These are phyloP conservation scores for Malacoraja senta DNA, from an alignment of 2,797 vertebrate genomes.

Conservation along the genomic window DNA sequence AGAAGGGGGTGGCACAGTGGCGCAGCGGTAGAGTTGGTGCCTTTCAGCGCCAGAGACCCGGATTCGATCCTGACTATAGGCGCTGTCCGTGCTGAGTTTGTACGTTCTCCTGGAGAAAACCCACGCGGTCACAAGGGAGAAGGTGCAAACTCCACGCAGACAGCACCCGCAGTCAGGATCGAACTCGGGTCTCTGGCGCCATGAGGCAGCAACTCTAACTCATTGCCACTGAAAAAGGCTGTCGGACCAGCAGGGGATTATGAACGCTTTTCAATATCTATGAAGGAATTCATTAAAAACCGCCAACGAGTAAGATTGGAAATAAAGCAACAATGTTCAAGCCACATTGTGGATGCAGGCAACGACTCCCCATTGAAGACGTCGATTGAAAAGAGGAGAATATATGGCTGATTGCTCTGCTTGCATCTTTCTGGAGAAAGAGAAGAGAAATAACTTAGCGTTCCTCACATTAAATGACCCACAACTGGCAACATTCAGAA, in stretches of 20 bases:
- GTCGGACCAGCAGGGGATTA: not conserved
- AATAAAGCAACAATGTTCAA: not conserved
- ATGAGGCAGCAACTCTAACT: too few relatives aligned
- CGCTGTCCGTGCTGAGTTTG: too few relatives aligned
- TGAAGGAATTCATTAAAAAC: not conserved
- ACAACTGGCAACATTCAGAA: not conserved
- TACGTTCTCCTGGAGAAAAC: too few relatives aligned
- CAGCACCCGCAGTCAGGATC: too few relatives aligned
- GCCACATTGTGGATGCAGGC: not conserved
- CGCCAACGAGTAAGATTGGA: not conserved
- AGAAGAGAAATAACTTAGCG: not conserved
- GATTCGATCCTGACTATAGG: too few relatives aligned
- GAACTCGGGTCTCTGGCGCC: too few relatives aligned
- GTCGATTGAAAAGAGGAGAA: not conserved
- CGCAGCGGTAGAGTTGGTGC: too few relatives aligned
- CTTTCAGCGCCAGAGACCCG: too few relatives aligned
- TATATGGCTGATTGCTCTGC: not conserved
- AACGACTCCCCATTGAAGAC: not conserved
- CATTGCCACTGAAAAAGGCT: not conserved
- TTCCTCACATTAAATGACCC: not conserved
- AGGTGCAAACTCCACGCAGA: too few relatives aligned
- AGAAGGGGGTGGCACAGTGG: too few relatives aligned
- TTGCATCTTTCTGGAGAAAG: not conserved
- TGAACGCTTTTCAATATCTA: not conserved
- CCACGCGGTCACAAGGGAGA: too few relatives aligned